These are phyloP conservation scores for Pachycephus smyrnensis DNA, from an alignment of 2,888 invertebrate genomes.

Conservation along the genomic window DNA sequence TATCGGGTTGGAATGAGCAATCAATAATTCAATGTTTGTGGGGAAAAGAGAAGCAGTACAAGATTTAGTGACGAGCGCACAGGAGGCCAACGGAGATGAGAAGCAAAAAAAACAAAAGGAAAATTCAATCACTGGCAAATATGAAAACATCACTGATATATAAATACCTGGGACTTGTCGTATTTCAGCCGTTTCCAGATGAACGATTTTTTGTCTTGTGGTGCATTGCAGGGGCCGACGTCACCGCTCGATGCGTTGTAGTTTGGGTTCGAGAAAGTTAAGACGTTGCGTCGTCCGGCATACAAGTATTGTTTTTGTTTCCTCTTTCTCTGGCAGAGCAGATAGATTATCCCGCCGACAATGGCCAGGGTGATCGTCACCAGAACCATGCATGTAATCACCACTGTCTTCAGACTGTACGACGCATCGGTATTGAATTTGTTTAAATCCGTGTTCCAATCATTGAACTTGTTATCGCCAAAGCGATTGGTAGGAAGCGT, in stretches of 20 bases:
- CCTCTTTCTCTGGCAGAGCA: conserved; percentile 68
- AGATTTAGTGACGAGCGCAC: too few species aligned
- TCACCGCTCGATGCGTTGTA: conserved; percentile 75
- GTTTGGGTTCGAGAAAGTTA: conserved; percentile 92
- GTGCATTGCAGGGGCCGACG: conserved; percentile 58
- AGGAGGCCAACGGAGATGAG: too few species aligned
- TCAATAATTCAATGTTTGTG: conserved; percentile 56
- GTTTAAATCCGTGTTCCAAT: conserved; percentile 32
- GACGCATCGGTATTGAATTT: conserved; percentile 57
- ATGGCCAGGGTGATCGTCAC: conserved; percentile 61
- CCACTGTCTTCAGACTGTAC: conserved; percentile 65
- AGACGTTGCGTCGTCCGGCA: conserved; percentile 76
- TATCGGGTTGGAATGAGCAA: conserved; percentile 29
- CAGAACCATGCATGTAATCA: conserved; percentile 65
- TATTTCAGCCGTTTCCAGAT: conserved; percentile 84
- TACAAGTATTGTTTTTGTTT: conserved; percentile 70
- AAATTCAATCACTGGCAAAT: too few species aligned
- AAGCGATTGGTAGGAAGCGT: conserved; percentile 38
- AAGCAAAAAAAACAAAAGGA: too few species aligned
- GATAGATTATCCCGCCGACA: conserved; percentile 51
- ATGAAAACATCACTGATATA: too few species aligned
- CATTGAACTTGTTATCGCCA: conserved; percentile 57
- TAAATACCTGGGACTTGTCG: conserved; percentile 78
- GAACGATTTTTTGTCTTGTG: conserved; percentile 71
- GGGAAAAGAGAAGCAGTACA: conserved; percentile 24